Evolutionary conservation across 2,888 invertebrate species (phyloP).

Genomic region (Rhorus exstirpatorius): DNA sequence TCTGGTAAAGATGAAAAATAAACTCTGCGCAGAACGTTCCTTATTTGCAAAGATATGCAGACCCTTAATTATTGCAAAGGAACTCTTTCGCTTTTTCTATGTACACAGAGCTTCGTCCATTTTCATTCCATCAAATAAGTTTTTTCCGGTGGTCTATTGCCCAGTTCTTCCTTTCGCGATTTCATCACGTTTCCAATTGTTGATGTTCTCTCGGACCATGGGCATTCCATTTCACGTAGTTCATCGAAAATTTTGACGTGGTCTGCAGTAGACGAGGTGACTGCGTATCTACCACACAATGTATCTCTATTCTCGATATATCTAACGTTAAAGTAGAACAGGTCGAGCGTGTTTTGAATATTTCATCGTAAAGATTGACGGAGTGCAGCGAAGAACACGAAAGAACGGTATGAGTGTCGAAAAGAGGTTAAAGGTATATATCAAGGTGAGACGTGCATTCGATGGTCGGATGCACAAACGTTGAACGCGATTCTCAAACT

Average conservation of each 20-base stretch:
- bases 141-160: slow-evolving; percentile 35
- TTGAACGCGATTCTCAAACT: slow-evolving; percentile 40
- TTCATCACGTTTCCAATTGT: slow-evolving; percentile 67
- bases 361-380: slow-evolving; percentile 63
- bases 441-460: slow-evolving; percentile 1
- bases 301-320: slow-evolving; percentile 32
- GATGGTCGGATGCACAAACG: slow-evolving; percentile 24
- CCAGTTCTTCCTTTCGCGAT: slow-evolving; percentile 45
- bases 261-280: slow-evolving; percentile 43
- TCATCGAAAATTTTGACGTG: slow-evolving; percentile 65
- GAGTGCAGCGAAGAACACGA: slow-evolving; percentile 47
- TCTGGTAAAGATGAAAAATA: no score
- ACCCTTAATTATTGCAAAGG: slow-evolving; percentile 7
- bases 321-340: slow-evolving; percentile 30
- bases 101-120: slow-evolving; percentile 44
- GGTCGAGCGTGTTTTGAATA: slow-evolving; percentile 67
- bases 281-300: slow-evolving; percentile 40
- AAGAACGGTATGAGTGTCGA: not conserved
- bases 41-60: no score
- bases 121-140: slow-evolving; percentile 34
- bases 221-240: slow-evolving; percentile 44
- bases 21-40: no score
- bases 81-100: slow-evolving; percentile 21
- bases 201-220: slow-evolving; percentile 57
- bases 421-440: not conserved